Conservation (phyloP, 2,797 vertebrate species). For the Epinephelus coioides region DNA sequence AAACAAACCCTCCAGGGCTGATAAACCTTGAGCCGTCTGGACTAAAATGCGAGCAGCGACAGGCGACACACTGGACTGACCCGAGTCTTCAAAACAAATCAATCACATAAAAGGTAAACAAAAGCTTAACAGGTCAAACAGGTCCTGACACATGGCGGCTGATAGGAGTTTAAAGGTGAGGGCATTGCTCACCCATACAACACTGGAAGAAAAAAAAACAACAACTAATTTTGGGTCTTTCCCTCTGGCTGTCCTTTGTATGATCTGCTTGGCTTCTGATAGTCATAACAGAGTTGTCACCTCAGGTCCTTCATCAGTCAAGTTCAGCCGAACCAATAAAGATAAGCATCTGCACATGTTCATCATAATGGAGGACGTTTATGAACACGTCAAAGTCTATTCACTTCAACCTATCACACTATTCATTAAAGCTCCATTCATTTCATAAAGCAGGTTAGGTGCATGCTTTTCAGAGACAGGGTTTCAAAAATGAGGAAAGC, state of each 20-base stretch:
- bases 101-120: constrained; percentile 51
- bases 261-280: constrained; percentile 33
- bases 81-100: constrained; percentile 54
- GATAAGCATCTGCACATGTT: constrained; percentile 61
- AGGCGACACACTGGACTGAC: constrained; percentile 21
- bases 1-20: constrained; percentile 34
- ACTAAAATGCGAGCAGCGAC: constrained; percentile 17
- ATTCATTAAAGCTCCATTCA: neutral
- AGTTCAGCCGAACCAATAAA: constrained; percentile 47
- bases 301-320: constrained; percentile 54
- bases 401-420: constrained; percentile 4
- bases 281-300: constrained; percentile 63
- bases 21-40: constrained; percentile 26
- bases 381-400: constrained; percentile 36
- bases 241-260: constrained; percentile 29
- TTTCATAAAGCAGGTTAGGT: neutral
- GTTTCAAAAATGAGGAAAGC: neutral
- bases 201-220: constrained; percentile 3
- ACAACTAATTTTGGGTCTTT: constrained; percentile 24
- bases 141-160: constrained; percentile 40
- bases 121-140: constrained; percentile 32
- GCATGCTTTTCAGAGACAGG: neutral
- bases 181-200: constrained; percentile 32
- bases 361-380: constrained; percentile 35
- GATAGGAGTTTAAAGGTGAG: constrained; percentile 28